Percentiles rank a stretch among this genome's conserved stretches.
Evolutionary conservation across 2,113 vertebrate species (phyloP).

Genomic region (Xiphias gladius): DNA sequence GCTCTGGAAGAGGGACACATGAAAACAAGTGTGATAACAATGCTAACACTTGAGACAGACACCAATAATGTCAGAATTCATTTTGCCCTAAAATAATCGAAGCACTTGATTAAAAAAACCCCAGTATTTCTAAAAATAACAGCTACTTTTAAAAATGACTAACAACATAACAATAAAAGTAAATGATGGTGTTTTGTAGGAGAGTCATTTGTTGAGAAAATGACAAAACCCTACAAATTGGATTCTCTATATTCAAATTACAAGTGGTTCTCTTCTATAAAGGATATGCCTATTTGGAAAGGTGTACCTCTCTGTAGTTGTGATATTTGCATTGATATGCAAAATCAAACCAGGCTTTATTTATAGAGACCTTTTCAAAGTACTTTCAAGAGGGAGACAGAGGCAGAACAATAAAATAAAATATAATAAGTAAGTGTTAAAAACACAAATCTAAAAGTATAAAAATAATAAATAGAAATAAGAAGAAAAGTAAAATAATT

Average conservation of each 20-base stretch:
- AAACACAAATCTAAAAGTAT: neutral
- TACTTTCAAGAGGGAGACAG: neutral
- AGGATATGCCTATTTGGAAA: neutral
- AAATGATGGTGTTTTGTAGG: neutral
- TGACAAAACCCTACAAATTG: constrained; percentile 3
- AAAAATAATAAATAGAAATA: neutral
- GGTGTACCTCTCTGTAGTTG: constrained; percentile 13
- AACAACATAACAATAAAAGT: constrained; percentile 14
- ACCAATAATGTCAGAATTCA: neutral
- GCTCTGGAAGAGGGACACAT: constrained; percentile 74
- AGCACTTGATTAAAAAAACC: constrained; percentile 9
- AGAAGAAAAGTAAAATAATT: neutral
- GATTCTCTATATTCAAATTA: constrained; percentile 19
- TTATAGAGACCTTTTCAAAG: constrained; percentile 1
- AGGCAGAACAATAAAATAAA: neutral
- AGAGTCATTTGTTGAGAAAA: constrained; percentile 7
- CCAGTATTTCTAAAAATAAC: neutral
- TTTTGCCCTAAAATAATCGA: constrained; percentile 15
- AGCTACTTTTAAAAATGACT: constrained; percentile 10
- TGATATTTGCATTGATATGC: constrained; percentile 28
- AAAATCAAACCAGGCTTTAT: constrained; percentile 32
- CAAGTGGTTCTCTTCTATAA: neutral
- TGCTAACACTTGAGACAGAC: constrained; percentile 20
- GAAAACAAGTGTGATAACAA: constrained; percentile 23
- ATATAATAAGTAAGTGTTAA: neutral